phyloP scores from a whole-genome alignment of 2,113 vertebrate genomes.

The Gobius niger region DNA sequence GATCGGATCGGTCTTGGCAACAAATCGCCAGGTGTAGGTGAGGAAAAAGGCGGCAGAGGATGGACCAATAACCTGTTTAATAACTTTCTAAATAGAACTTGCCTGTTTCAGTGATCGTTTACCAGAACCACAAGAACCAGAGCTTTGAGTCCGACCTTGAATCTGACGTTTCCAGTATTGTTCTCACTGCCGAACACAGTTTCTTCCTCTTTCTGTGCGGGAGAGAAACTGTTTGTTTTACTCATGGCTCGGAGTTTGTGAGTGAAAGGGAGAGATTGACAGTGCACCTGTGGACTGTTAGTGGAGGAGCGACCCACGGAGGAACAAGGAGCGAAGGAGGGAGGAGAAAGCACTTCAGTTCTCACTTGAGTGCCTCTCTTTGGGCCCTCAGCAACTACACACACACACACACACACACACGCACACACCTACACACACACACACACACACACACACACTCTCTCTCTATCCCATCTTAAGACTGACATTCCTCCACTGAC shows the following conservation, averaged over 20 bases:
- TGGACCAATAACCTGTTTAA: no score
- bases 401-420: no score
- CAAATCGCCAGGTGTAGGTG: no score
- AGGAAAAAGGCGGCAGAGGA: no score
- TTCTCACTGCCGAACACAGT: conserved; percentile 7
- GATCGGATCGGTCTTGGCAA: no score
- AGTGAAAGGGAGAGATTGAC: conserved; percentile 59
- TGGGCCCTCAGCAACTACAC: conserved; percentile 76
- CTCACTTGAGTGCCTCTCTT: conserved; percentile 99
- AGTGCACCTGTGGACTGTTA: conserved; percentile 70
- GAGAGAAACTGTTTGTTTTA: conserved; percentile 62
- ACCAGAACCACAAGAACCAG: neutral
- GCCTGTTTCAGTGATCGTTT: no score
- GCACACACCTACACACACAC: conserved; percentile 59
- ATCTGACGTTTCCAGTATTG: conserved; percentile 4
- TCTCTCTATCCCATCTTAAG: conserved; percentile 86
- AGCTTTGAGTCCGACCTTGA: neutral
- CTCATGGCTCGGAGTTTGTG: conserved; percentile 38
- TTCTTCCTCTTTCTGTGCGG: conserved; percentile 13
- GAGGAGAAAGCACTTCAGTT: conserved; percentile 92
- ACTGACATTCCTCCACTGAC: conserved; percentile 98
- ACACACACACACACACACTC: neutral
- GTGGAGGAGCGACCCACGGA: conserved; percentile 55
- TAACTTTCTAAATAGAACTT: no score
- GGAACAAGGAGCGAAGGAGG: conserved; percentile 30